Evolutionary conservation across 1,140 invertebrate genomes (phyloP).

Genomic region (Sinonovacula constricta): DNA sequence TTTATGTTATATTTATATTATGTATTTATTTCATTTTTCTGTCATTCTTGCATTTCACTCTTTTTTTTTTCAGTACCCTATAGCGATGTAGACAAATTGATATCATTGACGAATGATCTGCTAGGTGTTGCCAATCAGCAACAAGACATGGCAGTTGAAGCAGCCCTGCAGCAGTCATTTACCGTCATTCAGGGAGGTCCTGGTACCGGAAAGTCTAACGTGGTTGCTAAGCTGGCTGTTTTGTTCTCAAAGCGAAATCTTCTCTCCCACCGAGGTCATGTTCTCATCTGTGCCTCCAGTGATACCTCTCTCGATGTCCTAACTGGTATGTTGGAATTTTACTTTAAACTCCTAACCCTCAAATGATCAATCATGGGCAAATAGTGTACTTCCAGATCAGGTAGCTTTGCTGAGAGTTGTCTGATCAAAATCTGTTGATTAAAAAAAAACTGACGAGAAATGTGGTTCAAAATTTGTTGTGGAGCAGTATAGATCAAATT

Average conservation of each 20-base stretch:
- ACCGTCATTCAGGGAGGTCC: conserved; percentile 70
- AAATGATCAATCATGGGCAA: no score
- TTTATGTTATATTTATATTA: no score
- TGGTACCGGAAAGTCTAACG: conserved; percentile 73
- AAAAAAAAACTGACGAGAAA: no score
- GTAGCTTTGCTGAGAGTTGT: no score
- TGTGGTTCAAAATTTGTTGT: no score
- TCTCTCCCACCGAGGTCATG: conserved; percentile 52
- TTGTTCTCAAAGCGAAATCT: conserved; percentile 64
- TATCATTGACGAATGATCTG: conserved; percentile 30
- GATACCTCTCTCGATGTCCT: conserved; percentile 72
- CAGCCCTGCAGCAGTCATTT: conserved; percentile 63
- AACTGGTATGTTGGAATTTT: conserved; percentile 66
- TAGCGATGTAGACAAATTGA: conserved; percentile 57
- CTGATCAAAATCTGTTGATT: no score
- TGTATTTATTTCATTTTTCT: not conserved
- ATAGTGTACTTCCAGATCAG: no score
- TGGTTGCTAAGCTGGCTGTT: conserved; percentile 61
- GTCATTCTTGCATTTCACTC: no score
- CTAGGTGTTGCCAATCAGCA: conserved; percentile 49
- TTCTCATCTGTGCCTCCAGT: conserved; percentile 73
- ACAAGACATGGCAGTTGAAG: conserved; percentile 65
- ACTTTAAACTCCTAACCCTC: no score
- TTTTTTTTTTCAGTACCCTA: conserved; percentile 63
- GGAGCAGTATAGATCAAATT: no score